phyloP scores from a whole-genome alignment of 2,888 invertebrate genomes.

The Craniophora ligustri region DNA sequence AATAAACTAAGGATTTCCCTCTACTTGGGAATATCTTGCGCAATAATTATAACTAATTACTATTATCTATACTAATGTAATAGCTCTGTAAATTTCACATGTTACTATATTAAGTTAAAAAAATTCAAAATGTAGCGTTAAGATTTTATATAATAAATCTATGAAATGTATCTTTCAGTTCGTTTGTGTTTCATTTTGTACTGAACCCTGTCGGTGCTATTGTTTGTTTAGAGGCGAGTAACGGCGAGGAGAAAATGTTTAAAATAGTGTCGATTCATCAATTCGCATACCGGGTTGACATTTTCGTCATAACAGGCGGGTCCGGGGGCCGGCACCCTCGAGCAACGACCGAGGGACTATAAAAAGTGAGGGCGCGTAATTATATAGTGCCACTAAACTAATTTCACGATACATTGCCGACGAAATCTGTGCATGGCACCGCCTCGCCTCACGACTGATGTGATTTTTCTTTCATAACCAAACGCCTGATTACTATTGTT shows the following conservation, averaged over 20 bases:
- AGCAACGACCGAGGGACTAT: constrained; percentile 71
- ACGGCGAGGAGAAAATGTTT: constrained; percentile 71
- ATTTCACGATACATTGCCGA: constrained; percentile 89
- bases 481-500: constrained; percentile 85
- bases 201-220: constrained; percentile 5
- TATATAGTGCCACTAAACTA: constrained; percentile 89
- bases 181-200: constrained; percentile 68
- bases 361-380: constrained; percentile 87
- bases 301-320: constrained; percentile 85
- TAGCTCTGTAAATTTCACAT: constrained; percentile 87
- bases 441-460: constrained; percentile 79
- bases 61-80: constrained; percentile 84
- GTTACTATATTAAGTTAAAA: constrained; percentile 86
- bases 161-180: constrained; percentile 85
- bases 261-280: constrained; percentile 88
- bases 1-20: constrained; percentile 76
- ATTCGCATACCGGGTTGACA: constrained; percentile 85
- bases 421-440: constrained; percentile 88
- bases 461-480: constrained; percentile 82
- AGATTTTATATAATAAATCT: constrained; percentile 89
- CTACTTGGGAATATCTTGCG: constrained; percentile 78
- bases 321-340: constrained; percentile 61
- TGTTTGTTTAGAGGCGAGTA: constrained; percentile 55
- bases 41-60: constrained; percentile 87
- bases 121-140: constrained; percentile 84